These are phyloP conservation scores for Muscicapa comitata DNA, from an alignment of 2,797 vertebrate species.

Conservation along the genomic window DNA sequence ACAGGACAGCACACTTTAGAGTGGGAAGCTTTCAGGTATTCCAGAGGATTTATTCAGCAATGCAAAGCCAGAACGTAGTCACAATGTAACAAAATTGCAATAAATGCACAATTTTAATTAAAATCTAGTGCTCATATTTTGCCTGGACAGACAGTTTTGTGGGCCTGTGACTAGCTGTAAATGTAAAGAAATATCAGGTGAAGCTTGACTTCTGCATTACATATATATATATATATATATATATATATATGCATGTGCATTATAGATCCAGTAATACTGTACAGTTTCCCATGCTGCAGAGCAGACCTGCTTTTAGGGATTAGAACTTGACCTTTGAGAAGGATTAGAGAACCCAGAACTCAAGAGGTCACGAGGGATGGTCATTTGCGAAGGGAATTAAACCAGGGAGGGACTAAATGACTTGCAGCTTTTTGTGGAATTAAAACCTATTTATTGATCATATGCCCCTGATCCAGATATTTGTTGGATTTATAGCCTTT, in stretches of 20 bases:
- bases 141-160: background rate
- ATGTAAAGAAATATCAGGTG: background rate
- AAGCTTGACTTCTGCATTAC: background rate
- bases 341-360: background rate
- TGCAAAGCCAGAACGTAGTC: background rate
- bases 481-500: background rate
- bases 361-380: background rate
- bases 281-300: background rate
- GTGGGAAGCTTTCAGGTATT: background rate
- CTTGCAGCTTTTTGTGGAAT: background rate
- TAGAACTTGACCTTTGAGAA: background rate
- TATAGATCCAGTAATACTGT: background rate
- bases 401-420: background rate
- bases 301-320: background rate
- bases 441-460: background rate
- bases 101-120: background rate
- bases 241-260: background rate
- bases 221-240: too few relatives aligned
- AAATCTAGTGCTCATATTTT: background rate
- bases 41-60: background rate
- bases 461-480: background rate
- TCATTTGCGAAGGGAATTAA: background rate
- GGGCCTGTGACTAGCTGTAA: background rate
- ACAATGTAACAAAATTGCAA: background rate
- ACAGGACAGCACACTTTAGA: background rate